phyloP scores from a whole-genome alignment of 92 coral and sea anemone genomes.

The Bergia sp. region DNA sequence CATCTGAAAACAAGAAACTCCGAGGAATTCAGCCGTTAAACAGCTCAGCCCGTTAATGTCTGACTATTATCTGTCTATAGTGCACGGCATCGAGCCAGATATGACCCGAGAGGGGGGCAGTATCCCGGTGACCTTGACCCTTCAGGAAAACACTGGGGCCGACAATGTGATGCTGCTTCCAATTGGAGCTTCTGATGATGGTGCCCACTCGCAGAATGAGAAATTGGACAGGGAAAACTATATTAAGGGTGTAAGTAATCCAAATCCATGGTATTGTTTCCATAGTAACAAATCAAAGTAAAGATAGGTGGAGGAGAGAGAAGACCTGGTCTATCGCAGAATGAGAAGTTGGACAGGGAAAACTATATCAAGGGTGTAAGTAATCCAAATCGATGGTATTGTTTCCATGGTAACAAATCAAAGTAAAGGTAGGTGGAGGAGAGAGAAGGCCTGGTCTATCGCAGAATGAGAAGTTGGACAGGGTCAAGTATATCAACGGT shows the following conservation, averaged over 20 bases:
- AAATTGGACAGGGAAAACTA: conserved; percentile 86
- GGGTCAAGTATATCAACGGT: no score
- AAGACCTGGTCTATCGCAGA: no score
- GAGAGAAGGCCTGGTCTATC: no score
- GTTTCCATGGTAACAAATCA: no score
- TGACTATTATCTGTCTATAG: conserved; percentile 26
- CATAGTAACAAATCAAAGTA: no score
- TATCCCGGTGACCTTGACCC: conserved; percentile 90
- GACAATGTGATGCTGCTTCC: conserved; percentile 87
- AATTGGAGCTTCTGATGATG: conserved; percentile 94
- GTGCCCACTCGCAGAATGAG: conserved; percentile 99
- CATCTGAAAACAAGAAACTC: no score
- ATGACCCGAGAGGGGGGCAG: conserved; percentile 99
- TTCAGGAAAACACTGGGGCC: conserved; percentile 87
- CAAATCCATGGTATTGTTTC: background rate
- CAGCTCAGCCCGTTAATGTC: background rate
- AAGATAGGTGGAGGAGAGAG: background rate
- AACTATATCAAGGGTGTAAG: no score
- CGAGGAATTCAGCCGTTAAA: no score
- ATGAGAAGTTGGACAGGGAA: no score
- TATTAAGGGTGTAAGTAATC: conserved; percentile 85
- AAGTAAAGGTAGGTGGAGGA: no score
- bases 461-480: no score
- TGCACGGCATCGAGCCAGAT: conserved; percentile 86
- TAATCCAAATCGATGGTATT: no score